Conservation (phyloP, 2,797 vertebrate species). For the Gymnopithys bicolor region DNA sequence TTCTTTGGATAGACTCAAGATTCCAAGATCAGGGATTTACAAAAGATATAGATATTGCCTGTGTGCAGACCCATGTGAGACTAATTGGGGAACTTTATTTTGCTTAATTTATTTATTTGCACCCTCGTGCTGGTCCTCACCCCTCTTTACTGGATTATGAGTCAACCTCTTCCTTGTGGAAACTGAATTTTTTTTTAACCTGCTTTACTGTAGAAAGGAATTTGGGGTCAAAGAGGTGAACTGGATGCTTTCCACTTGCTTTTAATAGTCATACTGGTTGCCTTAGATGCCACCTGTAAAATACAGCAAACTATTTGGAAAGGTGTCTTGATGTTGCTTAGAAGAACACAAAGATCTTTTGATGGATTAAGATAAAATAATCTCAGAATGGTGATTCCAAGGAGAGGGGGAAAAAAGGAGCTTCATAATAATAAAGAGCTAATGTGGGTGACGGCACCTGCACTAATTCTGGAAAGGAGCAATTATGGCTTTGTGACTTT, state of each 20-base stretch:
- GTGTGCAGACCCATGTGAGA: fast-evolving
- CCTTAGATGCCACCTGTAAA: not conserved
- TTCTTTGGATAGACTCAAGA: not conserved
- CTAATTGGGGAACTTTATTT: not conserved
- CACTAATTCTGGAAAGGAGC: not conserved
- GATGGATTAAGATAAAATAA: not conserved
- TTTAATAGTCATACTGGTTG: not conserved
- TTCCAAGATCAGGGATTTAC: not conserved
- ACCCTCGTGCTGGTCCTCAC: not conserved
- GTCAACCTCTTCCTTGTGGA: not conserved
- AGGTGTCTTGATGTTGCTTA: not conserved
- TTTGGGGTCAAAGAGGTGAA: not conserved
- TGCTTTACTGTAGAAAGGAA: not conserved
- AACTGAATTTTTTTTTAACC: not conserved
- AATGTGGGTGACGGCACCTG: not conserved
- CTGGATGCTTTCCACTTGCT: not conserved
- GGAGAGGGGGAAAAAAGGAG: not conserved
- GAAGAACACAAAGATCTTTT: not conserved
- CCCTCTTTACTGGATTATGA: not conserved
- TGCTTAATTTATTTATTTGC: not conserved
- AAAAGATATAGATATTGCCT: not conserved
- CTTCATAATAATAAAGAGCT: not conserved
- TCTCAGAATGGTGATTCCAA: not conserved
- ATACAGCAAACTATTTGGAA: not conserved
- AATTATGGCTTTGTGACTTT: not conserved